Percentiles rank a stretch among this genome's conserved stretches.
Evolutionary conservation across 2,797 vertebrate genomes (phyloP).

Genomic region (Acanthurus lineatus): DNA sequence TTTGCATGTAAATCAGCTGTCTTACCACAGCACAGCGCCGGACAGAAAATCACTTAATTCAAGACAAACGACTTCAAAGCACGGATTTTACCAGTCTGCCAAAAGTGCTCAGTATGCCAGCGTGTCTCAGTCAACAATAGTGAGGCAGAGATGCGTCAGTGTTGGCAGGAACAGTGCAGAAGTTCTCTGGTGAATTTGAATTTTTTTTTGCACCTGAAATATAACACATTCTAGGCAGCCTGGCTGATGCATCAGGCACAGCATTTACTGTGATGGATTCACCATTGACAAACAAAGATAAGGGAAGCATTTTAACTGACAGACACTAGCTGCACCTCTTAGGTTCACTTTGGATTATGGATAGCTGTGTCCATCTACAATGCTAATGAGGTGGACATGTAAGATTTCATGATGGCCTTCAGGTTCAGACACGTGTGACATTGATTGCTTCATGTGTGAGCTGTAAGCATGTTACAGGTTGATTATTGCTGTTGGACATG

Average conservation of each 20-base stretch:
- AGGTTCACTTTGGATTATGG: slow-evolving; percentile 29
- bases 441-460: slow-evolving; percentile 6
- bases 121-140: slow-evolving; percentile 55
- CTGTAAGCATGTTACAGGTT: slow-evolving; percentile 5
- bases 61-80: slow-evolving; percentile 70
- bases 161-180: slow-evolving; percentile 69
- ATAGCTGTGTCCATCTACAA: slow-evolving; percentile 34
- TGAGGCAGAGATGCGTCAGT: slow-evolving; percentile 70
- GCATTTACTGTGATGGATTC: slow-evolving; percentile 60
- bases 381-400: slow-evolving; percentile 28
- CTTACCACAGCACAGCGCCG: background rate
- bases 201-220: slow-evolving; percentile 73
- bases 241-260: slow-evolving; percentile 60
- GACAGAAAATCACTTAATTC: slow-evolving; percentile 72
- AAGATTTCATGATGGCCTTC: slow-evolving; percentile 30
- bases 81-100: slow-evolving; percentile 58
- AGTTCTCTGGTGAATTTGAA: slow-evolving; percentile 72
- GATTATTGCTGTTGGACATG: background rate
- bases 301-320: slow-evolving; percentile 27
- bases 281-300: slow-evolving; percentile 60
- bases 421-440: slow-evolving; percentile 24
- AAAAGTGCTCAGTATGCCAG: slow-evolving; percentile 64
- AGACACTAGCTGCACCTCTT: slow-evolving; percentile 19
- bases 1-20: slow-evolving; percentile 53
- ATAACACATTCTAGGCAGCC: slow-evolving; percentile 71